phyloP scores from a whole-genome alignment of 2,113 vertebrate genomes.

The Poecilia latipinna region DNA sequence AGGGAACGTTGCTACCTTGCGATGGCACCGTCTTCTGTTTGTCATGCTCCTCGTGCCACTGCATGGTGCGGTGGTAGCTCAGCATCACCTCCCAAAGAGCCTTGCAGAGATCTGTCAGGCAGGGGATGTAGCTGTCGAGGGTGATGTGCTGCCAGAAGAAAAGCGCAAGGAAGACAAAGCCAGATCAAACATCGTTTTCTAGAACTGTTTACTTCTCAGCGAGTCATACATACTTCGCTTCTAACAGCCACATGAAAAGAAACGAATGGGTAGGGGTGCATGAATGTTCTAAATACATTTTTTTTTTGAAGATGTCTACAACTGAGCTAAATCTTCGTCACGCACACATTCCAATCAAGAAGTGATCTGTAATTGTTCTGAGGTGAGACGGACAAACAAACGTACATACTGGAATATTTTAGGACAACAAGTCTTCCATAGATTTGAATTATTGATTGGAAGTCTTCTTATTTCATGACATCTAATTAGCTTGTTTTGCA shows the following conservation, averaged over 20 bases:
- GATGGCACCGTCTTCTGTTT: slow-evolving; percentile 76
- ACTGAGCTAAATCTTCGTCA: not conserved
- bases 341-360: not conserved
- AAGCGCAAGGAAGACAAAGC: slow-evolving; percentile 13
- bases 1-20: slow-evolving; percentile 63
- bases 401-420: not conserved
- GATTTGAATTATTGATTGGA: no score
- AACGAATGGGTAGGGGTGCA: not conserved
- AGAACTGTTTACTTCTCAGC: not conserved
- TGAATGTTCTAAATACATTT: not conserved
- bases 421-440: no score
- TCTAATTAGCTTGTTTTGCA: no score
- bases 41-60: slow-evolving; percentile 94
- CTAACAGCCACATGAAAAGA: not conserved
- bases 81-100: slow-evolving; percentile 99
- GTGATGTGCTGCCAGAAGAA: slow-evolving; percentile 89
- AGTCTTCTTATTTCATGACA: no score
- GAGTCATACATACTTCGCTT: not conserved
- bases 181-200: slow-evolving; percentile 10
- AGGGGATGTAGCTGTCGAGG: slow-evolving; percentile 97
- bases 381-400: not conserved
- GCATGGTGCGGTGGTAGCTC: slow-evolving; percentile 96
- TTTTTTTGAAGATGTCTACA: not conserved
- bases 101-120: slow-evolving; percentile 96
- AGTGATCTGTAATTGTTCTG: not conserved